A percentile compares a stretch with the other conserved stretches of the same genome.
Conservation (phyloP, 2,113 vertebrate genomes). For the Microtus richardsoni region DNA sequence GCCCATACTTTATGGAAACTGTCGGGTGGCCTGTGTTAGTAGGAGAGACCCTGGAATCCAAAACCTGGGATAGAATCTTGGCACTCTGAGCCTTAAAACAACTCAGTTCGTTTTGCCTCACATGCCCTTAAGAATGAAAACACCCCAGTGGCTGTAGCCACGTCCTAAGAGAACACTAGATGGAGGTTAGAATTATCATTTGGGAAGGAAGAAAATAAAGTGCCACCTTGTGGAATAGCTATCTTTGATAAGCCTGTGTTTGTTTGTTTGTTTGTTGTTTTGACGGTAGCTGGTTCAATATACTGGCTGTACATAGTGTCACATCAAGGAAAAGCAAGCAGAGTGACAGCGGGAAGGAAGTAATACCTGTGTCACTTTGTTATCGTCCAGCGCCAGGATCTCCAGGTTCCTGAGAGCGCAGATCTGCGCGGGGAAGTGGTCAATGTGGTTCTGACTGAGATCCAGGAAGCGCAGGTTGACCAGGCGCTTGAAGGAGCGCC, state of each 20-base stretch:
- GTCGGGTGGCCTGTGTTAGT: neutral
- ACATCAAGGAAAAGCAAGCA: neutral
- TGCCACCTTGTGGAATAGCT: neutral
- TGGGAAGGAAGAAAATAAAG: neutral
- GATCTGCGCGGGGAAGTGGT: conserved; percentile 62
- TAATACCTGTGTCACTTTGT: conserved; percentile 81
- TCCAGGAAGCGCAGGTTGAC: conserved; percentile 66
- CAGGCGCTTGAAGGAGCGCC: conserved; percentile 60
- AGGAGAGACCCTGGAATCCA: neutral
- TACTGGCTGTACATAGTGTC: neutral
- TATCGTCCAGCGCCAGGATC: conserved; percentile 82
- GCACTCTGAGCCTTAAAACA: neutral
- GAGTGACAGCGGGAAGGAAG: neutral
- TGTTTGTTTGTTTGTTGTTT: neutral
- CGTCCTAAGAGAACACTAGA: neutral
- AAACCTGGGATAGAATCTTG: neutral
- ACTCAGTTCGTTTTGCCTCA: neutral
- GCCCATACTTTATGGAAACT: neutral
- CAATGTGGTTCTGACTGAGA: conserved; percentile 81
- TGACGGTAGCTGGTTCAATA: neutral
- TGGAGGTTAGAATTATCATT: neutral
- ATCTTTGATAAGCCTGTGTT: neutral
- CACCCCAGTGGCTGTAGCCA: neutral
- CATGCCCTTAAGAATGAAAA: neutral
- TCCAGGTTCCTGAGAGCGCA: conserved; percentile 77